Evolutionary conservation across 2,797 vertebrate genomes (phyloP), one percentile per base, ranked within the genome.

Genomic region (Monodelphis domestica): DNA sequence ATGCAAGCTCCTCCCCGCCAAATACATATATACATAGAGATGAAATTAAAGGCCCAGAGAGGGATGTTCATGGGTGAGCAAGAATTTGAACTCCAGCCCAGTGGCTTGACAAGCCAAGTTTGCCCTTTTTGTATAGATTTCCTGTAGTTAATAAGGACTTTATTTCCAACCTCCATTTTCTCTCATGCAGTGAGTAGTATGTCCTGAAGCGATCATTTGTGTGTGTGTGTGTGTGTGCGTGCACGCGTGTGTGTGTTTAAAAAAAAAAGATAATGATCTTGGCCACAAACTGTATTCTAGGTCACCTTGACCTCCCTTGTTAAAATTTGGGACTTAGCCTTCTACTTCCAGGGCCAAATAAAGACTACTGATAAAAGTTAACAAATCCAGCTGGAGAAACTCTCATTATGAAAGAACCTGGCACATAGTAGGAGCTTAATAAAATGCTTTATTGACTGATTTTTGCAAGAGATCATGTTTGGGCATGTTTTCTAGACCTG

Each of bases 251-350:
- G n/a, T n/a, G n/a, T n/a, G n/a, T n/a, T n/a, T n/a, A 88, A 57
- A 55, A 55, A 50, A 92, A 78, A 88, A 92, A 51, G 26, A 53
- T 91, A 91, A 94, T 5, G 24, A 93, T 93, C 78, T 96, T 95
- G 95, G 94, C 94, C 90, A 90, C 38, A 38, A 88, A 45, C 54
- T 87, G 15, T 70, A 50, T 95, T 90, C 87, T 93, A 89, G 97
- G 95, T 97, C 95, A 95, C 91, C 89, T 94, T 97, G 96, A 97
- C 97, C 96, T 95, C 91, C 91, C 90, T 88, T 92, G 89, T 56
- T 93, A 92, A 90, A 91, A 94, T 88, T 63, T 12, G 5, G 7
- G 54, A 52, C 51, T 24, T 50, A 29, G 51, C 55, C 78, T 9
- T 88, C 54, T 26, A 56, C n/a, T 53, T n/a, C 54, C 14, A 1